Base-by-base conservation (phyloP, 2,888 invertebrate genomes). In the Meiosimyza platycephala region DNA sequence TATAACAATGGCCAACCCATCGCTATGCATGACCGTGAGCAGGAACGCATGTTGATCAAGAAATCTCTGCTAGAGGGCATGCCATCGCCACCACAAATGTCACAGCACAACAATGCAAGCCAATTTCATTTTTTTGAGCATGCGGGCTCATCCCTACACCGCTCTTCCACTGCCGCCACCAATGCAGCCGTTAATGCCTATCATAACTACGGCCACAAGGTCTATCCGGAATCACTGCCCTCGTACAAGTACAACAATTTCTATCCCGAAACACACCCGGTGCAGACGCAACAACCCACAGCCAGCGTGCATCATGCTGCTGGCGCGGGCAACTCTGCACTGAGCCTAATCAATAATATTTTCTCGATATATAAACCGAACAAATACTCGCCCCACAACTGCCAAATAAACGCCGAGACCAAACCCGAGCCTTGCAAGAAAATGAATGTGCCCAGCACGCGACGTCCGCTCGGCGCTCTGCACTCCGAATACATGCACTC, bases 291-390 rank as follows among this genome's bases (percentile, higher is more conserved):
- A 64, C 85, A 85, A 74, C 84, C 84, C 50, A 79, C 82, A 54
- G 77, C 83, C 18, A 79, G 79, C 74, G 80, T 82, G 16, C 84
- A 84, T 59, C 85, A 85, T 48, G 75, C 84, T 6, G 79, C 83
- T n/a, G 85, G 82, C 4, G 81, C 85, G 7, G 85, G 85, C 1
- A 84, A 86, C 65, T 86, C 86, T 55, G 86, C 87, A 16, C 76
- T 87, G 40, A 87, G 86, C 77, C 80, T 87, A 72, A 86, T 87
- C 77, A 87, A 87, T 75, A 87, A 87, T 78, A 87, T 87, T 64
- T 87, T 87, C 78, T 87, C 87, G 69, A 87, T 87, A 69, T 87
- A 87, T 77, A 87, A 87, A 76, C 87, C 87, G 68, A 87, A 86
- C 77, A 87, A 87, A 74, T 87, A 87, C 76, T 87, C 87, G 51